A percentile compares a stretch with the other conserved stretches of the same genome.
Conservation (phyloP, 2,888 invertebrate species). For the Teinopalpus imperialis region DNA sequence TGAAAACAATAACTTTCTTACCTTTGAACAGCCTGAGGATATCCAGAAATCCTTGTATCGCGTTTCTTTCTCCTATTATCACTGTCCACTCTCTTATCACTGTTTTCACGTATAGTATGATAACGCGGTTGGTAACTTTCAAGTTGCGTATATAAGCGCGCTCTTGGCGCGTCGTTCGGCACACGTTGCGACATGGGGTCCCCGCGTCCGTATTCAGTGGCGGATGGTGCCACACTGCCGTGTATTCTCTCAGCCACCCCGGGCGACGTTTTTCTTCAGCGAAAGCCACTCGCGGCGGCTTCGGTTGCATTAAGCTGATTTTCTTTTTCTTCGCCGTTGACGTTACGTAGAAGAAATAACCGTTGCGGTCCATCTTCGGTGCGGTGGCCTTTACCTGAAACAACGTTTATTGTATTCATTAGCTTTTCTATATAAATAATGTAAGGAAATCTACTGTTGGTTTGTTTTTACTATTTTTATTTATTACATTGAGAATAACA, state of each 20-base stretch:
- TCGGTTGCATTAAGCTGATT: conserved; percentile 75
- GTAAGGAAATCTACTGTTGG: no score
- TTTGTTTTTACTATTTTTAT: no score
- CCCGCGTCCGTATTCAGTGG: conserved; percentile 56
- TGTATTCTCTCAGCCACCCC: conserved; percentile 60
- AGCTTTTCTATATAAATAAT: no score
- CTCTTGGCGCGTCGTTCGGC: conserved; percentile 66
- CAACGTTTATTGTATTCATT: conserved; percentile 4
- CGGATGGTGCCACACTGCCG: conserved; percentile 59
- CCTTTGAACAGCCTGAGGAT: conserved; percentile 57
- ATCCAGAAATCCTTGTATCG: conserved; percentile 58
- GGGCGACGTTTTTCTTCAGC: conserved; percentile 66
- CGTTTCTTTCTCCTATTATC: conserved; percentile 63
- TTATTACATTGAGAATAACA: no score
- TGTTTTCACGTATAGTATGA: conserved; percentile 74
- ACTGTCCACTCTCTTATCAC: conserved; percentile 75
- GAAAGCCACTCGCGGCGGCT: conserved; percentile 72
- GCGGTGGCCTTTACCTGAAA: conserved; percentile 72
- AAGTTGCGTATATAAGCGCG: conserved; percentile 71
- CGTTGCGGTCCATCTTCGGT: conserved; percentile 76
- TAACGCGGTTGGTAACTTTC: conserved; percentile 78
- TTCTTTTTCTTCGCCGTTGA: conserved; percentile 80
- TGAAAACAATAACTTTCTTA: conserved; percentile 36
- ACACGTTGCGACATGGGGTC: conserved; percentile 62
- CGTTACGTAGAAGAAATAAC: conserved; percentile 74